phyloP scores from a whole-genome alignment of 2,797 vertebrate genomes.

The Pteropus rufus region DNA sequence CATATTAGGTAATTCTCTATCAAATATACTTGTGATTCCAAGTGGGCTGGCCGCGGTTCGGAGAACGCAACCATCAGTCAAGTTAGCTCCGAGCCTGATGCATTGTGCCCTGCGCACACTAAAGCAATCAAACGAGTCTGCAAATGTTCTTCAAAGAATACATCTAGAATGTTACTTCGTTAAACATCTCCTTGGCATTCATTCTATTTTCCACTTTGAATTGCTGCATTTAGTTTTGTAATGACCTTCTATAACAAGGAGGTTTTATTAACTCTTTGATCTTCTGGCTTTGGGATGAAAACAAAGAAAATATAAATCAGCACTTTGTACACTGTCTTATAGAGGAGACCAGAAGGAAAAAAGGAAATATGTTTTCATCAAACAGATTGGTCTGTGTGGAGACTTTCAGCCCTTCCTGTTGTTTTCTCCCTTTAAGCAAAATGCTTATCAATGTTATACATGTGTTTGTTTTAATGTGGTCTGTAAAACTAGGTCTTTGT shows the following conservation, averaged over 20 bases:
- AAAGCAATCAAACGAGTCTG: slow-evolving; percentile 75
- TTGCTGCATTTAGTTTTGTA: slow-evolving; percentile 77
- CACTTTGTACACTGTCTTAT: slow-evolving; percentile 46
- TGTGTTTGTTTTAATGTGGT: slow-evolving; percentile 56
- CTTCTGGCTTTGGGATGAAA: slow-evolving; percentile 65
- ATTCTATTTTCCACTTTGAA: slow-evolving; percentile 76
- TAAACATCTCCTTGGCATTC: slow-evolving; percentile 74
- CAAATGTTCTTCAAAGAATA: slow-evolving; percentile 79
- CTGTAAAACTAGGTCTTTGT: slow-evolving; percentile 56
- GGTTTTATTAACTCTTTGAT: slow-evolving; percentile 78
- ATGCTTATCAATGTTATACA: slow-evolving; percentile 28
- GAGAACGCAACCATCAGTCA: slow-evolving; percentile 63
- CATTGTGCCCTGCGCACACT: slow-evolving; percentile 59
- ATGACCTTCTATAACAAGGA: slow-evolving; percentile 73
- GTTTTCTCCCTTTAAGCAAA: slow-evolving; percentile 40
- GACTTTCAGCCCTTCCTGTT: slow-evolving; percentile 42
- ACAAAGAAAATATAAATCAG: slow-evolving; percentile 72
- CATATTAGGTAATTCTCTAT: slow-evolving; percentile 61
- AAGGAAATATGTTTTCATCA: slow-evolving; percentile 64
- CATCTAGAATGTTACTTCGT: slow-evolving; percentile 70
- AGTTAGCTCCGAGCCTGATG: background rate
- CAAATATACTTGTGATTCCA: slow-evolving; percentile 73
- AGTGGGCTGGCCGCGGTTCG: background rate
- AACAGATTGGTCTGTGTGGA: slow-evolving; percentile 54
- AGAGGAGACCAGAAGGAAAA: slow-evolving; percentile 19